These are phyloP conservation scores for Daubentonia madagascariensis DNA, from an alignment of 2,113 vertebrate species.

Conservation along the genomic window DNA sequence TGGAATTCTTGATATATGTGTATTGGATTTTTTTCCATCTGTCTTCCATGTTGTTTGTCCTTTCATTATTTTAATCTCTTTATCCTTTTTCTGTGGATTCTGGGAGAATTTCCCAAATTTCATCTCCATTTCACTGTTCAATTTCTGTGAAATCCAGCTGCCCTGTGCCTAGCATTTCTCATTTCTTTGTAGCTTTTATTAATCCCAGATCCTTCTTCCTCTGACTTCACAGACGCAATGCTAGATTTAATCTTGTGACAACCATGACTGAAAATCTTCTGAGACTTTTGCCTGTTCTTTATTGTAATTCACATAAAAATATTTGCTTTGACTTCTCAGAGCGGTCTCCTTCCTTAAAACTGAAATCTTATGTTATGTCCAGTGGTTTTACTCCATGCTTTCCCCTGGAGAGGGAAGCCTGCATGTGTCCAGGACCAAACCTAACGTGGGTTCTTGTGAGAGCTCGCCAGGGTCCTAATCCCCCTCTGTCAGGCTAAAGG, in stretches of 20 bases:
- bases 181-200: not conserved
- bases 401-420: not conserved
- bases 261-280: not conserved
- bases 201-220: not conserved
- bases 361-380: not conserved
- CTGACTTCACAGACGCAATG: not conserved
- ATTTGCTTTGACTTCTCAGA: not conserved
- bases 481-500: not conserved
- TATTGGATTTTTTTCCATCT: not conserved
- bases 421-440: not conserved
- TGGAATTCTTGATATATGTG: not conserved
- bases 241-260: not conserved
- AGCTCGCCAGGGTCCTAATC: not conserved
- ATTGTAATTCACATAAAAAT: not conserved
- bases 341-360: not conserved
- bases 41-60: not conserved
- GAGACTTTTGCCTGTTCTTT: not conserved
- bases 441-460: not conserved
- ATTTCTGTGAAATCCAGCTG: not conserved
- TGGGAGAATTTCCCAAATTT: not conserved
- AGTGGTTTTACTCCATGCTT: not conserved
- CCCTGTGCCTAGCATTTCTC: not conserved
- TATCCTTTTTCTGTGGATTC: not conserved
- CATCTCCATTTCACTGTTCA: not conserved
- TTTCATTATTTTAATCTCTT: constrained; percentile 36